Evolutionary conservation across 1,140 invertebrate species (phyloP), one percentile per base, ranked within the genome.

Genomic region (Pseudoatta argentina): DNA sequence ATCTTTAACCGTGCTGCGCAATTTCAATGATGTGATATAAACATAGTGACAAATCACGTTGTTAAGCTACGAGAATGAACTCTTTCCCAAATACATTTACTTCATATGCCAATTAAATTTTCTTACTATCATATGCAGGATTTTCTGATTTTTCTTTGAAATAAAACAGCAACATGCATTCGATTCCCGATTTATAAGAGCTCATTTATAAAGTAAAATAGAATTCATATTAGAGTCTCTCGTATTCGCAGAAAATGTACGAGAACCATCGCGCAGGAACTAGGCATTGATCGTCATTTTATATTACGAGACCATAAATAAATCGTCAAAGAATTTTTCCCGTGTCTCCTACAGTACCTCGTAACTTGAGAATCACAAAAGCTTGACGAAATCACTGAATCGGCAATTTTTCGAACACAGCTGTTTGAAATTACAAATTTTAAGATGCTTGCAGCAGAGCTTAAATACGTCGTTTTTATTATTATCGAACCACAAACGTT

Each of bases 381-480:
- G 48, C 77, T 66, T 30, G 16, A 5, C 34, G 53, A 76, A 85
- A 76, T 85, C 72, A 21, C 64, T 1, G 44, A 30, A 18, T 85
- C 86, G 53, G 53, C 73, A 44, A 27, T 55, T 88, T 79, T 18
- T 48, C 76, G 18, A 66, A 21, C 21, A 57, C 21, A 57, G 14
- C 44, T 51, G 63, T 18, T 69, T 83, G 18, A 73, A 88, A 89
- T 89, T 71, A 79, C 79, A 66, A 64, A 86, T 89, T 88, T 76
- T 73, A 48, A 78, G 81, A 85, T 73, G 30, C 44, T 53, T 16
- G 27, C n/a, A 57, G 30, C 12, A 14, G 24, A 72, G 53, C 53
- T 59, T 72, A 72, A 82, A 82, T 73, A 69, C 39, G 53, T 59
- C 66, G 34, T 72, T 73, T 73, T 10, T 59, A 34, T 10, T 48